Conservation (phyloP, 2,888 invertebrate species). For the Synergus japonicus region DNA sequence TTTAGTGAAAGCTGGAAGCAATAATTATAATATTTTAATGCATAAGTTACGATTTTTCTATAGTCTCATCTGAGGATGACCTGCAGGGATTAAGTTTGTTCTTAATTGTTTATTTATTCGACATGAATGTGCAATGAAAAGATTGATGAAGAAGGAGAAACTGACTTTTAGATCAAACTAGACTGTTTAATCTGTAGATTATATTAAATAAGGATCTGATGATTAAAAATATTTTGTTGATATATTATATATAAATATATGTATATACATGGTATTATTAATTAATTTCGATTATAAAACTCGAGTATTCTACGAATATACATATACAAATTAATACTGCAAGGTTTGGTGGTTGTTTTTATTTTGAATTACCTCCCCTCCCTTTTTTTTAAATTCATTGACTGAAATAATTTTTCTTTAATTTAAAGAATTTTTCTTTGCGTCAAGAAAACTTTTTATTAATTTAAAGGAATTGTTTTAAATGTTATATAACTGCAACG, state of each 20-base stretch:
- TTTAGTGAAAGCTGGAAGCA: background rate
- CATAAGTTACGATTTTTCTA: background rate
- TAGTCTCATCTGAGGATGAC: background rate
- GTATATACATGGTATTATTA: slow-evolving; percentile 36
- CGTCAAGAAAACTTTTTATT: too few relatives aligned
- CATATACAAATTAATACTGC: slow-evolving; percentile 19
- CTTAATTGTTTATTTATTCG: slow-evolving; percentile 18
- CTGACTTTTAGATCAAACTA: slow-evolving; percentile 37
- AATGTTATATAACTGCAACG: too few relatives aligned
- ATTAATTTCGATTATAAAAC: slow-evolving; percentile 17
- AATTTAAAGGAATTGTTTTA: too few relatives aligned
- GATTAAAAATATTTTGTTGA: slow-evolving; percentile 38
- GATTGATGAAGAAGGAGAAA: background rate
- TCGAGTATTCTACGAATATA: slow-evolving; percentile 37
- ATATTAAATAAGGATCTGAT: slow-evolving; percentile 24
- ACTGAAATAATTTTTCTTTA: too few relatives aligned
- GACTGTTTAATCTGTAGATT: slow-evolving; percentile 39
- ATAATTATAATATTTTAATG: background rate
- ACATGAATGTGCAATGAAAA: slow-evolving; percentile 20
- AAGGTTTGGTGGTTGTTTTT: slow-evolving; percentile 8
- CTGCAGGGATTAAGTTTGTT: slow-evolving; percentile 15
- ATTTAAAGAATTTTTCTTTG: background rate
- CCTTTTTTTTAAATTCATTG: too few relatives aligned
- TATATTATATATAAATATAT: slow-evolving; percentile 40
- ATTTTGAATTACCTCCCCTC: background rate